Evolutionary conservation across 2,113 vertebrate genomes (phyloP), one percentile per base, ranked within the genome.

Genomic region (Antigone vipio): DNA sequence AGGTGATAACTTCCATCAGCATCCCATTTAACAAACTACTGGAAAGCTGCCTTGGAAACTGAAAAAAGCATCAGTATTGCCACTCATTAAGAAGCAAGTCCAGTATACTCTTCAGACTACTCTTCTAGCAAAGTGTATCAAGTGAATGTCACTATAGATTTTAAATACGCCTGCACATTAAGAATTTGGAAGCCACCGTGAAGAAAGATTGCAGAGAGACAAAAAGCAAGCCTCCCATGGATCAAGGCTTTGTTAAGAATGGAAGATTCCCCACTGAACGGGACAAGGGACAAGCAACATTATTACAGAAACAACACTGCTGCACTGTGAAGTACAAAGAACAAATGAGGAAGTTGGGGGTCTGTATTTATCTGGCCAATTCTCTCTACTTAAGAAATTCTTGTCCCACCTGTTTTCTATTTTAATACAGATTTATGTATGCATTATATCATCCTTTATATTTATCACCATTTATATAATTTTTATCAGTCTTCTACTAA

Each of bases 221-320:
- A 68, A 24, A 40, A 52, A 81, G 13, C 9, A 84, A 19, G 15
- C 30, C 22, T 60, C 27, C 23, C 19, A 22, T 0, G 1, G 23
- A 30, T 45, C 3, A 1, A n/a, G 0, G 4, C 9, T 42, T 45
- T 35, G 8, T 5, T 30, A 81, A 30, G 30, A 40, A 40, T 2
- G 10, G 11, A 66, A 84, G 26, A 74, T 15, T 40, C 30, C 14
- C 18, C 60, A 60, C 52, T 14, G 7, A 89, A 18, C 1, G 5
- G 11, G 9, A 53, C 26, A 67, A 24, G 20, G 26, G 34, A 90
- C 42, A 55, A 94, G 35, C 35, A 73, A 50, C 12, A 47, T 15
- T 38, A 30, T 2, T 24, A 40, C 3, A 6, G n/a, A 83, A 66
- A 22, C 26, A 75, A 26, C 30, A 50, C 44, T 29, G 13, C 29